These are phyloP conservation scores for Cephalopachus bancanus DNA, from an alignment of 2,797 vertebrate species.

Conservation along the genomic window DNA sequence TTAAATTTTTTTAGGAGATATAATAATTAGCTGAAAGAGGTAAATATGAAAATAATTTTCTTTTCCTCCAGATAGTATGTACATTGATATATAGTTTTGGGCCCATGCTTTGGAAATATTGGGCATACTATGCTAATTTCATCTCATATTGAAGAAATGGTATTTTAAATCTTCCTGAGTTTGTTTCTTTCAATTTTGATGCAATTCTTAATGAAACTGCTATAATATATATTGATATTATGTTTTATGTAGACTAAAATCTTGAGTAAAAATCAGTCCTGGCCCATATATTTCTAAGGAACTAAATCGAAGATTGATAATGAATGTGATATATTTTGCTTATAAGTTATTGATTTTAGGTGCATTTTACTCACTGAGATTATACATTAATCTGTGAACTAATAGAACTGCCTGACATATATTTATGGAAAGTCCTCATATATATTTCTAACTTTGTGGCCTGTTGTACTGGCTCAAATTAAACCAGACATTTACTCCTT, in stretches of 20 bases:
- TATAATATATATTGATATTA: neutral
- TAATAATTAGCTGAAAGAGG: neutral
- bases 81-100: neutral
- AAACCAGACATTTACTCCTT: neutral
- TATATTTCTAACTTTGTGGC: neutral
- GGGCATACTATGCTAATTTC: neutral
- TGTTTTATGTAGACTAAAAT: neutral
- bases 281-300: neutral
- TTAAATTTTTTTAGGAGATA: neutral
- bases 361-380: neutral
- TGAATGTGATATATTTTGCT: neutral
- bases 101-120: neutral
- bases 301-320: neutral
- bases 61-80: neutral
- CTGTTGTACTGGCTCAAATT: neutral
- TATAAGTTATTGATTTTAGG: neutral
- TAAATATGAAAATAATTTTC: neutral
- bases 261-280: neutral
- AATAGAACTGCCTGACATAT: neutral
- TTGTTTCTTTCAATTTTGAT: neutral
- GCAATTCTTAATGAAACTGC: neutral
- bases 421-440: neutral
- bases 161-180: neutral
- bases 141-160: neutral
- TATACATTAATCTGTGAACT: neutral